Evolutionary conservation across 2,888 invertebrate species (phyloP).

Genomic region (Punctoribates punctum): DNA sequence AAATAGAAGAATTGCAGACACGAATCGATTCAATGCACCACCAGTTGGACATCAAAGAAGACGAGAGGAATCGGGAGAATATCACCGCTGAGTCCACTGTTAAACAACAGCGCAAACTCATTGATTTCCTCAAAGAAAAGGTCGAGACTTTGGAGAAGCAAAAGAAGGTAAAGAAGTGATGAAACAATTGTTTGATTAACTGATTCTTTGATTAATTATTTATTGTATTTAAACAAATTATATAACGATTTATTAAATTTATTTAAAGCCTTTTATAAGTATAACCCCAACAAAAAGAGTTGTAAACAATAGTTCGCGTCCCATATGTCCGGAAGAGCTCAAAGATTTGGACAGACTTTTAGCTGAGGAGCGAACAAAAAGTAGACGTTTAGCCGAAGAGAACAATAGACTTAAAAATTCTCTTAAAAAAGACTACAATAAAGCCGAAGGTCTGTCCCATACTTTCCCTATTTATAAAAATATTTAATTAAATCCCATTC

Average conservation of each 20-base stretch:
- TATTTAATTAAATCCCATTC: background rate
- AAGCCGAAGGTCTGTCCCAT: constrained; percentile 7
- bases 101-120: constrained; percentile 37
- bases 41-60: constrained; percentile 19
- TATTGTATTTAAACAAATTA: background rate
- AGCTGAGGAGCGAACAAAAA: constrained; percentile 16
- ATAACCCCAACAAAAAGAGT: constrained; percentile 23
- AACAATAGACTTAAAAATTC: background rate
- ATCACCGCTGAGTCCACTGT: constrained; percentile 4
- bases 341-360: constrained; percentile 31
- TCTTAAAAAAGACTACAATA: background rate
- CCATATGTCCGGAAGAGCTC: background rate
- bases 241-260: background rate
- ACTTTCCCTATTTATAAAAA: background rate
- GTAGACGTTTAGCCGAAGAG: constrained; percentile 8
- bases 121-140: constrained; percentile 28
- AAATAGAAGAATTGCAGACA: constrained; percentile 5
- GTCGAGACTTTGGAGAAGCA: constrained; percentile 25
- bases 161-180: constrained; percentile 37
- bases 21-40: background rate
- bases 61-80: constrained; percentile 6
- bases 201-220: background rate
- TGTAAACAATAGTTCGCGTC: background rate
- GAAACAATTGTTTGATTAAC: background rate
- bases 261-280: background rate